Base-by-base conservation (phyloP, 2,888 invertebrate genomes). In the Synergus japonicus region DNA sequence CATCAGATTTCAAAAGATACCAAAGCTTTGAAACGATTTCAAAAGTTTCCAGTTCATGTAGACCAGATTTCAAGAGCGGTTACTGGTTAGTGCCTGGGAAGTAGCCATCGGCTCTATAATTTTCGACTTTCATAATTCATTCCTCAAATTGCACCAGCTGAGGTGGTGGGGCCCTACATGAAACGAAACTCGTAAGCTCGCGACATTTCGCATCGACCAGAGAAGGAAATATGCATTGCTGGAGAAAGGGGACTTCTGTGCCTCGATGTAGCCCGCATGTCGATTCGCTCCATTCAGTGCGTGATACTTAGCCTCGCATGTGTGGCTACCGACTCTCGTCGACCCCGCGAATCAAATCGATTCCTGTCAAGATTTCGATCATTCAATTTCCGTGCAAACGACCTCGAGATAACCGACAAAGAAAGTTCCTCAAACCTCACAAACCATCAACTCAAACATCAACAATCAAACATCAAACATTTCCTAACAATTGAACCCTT, bases 211-310 rank as follows among this genome's bases (percentile, higher is more conserved):
- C 85, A n/a, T 78, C 80, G 78, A 79, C 78, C 80, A 78, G 80
- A 83, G 84, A 85, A 83, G 81, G 84, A 85, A 88, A 87, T 85
- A 86, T 87, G 82, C 86, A 86, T 87, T 86, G 78, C 82, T 78
- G 86, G 90, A 90, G 91, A 91, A 91, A 91, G 91, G 91, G 88
- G 89, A 85, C 84, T 86, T 84, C 78, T 80, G 80, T 77, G 78
- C 80, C 81, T 82, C 77, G 82, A 84, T 84, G 81, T 82, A 83
- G 84, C 83, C 81, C 29, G 84, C 82, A 84, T 83, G 85, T 84
- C 85, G 86, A 86, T 90, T 87, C 87, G 88, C 87, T 90, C 87
- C 90, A 90, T 90, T 90, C 91, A 90, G 91, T 91, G 88, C 88
- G 89, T 89, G 89, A 88, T 88, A 88, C 87, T 87, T 86, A 84